Base-by-base conservation (phyloP, 1,140 invertebrate species). In the Drosophila tani region DNA sequence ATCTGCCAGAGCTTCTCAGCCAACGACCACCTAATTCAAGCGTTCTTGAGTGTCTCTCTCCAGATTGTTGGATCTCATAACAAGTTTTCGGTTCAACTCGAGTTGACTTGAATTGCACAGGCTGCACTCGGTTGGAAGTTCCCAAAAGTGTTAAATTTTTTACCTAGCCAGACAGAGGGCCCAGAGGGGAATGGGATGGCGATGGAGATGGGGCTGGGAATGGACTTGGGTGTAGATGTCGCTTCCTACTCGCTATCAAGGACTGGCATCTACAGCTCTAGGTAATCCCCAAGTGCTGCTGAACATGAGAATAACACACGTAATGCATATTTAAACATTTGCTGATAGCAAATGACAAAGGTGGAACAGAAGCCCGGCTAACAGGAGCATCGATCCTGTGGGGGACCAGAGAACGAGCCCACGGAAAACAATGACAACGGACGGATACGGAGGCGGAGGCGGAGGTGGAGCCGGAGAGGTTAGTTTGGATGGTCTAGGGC, bases 271-370 rank as follows among this genome's bases (percentile, higher is more conserved):
- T 58, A 68, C 59, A 71, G 67, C 71, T 73, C 70, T 50, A 24
- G 83, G 78, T 90, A 88, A 88, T 88, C 85, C 84, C 85, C 82
- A 90, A 90, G 85, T 88, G 85, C 84, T 88, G 85, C 75, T 82
- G 81, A 90, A 90, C 85, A 90, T 73, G 86, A 74, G 81, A 79
- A 91, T 90, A 90, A 88, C 85, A 90, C 85, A 90, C 85, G 86
- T 90, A 90, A 90, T 90, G 82, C 85, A 91, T 90, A 90, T 90
- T 90, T 90, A 91, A 90, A 90, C 82, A 90, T 90, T 90, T 90
- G 86, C 85, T 91, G 85, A 91, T 90, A 85, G 86, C 81, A 91
- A 90, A 85, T 91, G 85, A 90, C 85, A 90, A 91, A 88, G 79
- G 85, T 81, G 81, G 69, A 51, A 29, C 57, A 43, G 50, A 32